Evolutionary conservation across 1,140 invertebrate genomes (phyloP).

Genomic region (Penaeus japonicus): DNA sequence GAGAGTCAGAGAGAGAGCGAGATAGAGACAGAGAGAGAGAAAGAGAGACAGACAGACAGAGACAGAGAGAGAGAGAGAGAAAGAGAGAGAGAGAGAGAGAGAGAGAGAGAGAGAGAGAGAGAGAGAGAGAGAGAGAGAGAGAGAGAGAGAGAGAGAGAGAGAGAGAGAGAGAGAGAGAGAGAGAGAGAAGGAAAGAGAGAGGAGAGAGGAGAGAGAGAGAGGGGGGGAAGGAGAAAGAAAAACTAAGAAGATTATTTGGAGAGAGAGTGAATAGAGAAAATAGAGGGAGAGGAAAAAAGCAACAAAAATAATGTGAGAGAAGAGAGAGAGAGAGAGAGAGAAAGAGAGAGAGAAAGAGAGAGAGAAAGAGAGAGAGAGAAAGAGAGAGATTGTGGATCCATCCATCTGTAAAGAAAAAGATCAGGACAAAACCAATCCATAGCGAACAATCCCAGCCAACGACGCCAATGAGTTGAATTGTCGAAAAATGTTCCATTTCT

Average conservation of each 20-base stretch:
- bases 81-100: background rate
- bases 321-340: no score
- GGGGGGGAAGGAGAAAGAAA: background rate
- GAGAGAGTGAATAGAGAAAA: background rate
- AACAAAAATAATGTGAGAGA: background rate
- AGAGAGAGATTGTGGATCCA: no score
- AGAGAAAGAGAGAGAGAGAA: no score
- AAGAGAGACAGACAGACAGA: background rate
- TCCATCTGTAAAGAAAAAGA: no score
- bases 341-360: no score
- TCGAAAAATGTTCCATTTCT: no score
- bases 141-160: background rate
- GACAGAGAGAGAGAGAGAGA: background rate
- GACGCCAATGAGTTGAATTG: no score
- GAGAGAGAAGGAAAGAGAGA: background rate
- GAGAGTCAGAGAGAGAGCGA: background rate
- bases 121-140: background rate
- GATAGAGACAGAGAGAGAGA: background rate
- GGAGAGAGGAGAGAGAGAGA: background rate
- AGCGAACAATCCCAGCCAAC: no score
- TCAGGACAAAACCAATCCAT: no score
- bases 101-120: background rate
- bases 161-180: background rate
- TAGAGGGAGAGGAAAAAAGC: background rate
- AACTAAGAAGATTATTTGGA: background rate